Base-by-base conservation (phyloP, 2,888 invertebrate genomes). In the Anticlea derivata region DNA sequence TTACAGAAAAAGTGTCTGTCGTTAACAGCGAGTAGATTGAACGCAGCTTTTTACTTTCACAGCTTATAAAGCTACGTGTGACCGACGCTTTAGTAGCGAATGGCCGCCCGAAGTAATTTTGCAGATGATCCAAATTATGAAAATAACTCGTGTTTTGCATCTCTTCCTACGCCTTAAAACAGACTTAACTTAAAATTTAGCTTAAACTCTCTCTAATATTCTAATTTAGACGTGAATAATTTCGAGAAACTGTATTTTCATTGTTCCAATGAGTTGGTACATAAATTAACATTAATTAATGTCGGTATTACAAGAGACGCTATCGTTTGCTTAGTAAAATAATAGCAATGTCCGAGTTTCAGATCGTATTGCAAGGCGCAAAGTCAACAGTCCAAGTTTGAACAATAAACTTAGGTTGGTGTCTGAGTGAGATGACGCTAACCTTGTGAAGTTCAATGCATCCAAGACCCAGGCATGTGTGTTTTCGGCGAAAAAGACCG, bases 231-330 rank as follows among this genome's bases (percentile, higher is more conserved):
- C 22, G 40, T 43, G 51, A 56, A 54, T 55, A 54, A 46, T 50
- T 52, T 44, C 5, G 27, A 39, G 50, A 48, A 48, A 55, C 35
- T 48, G 44, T 60, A 50, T 60, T 60, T 60, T 57, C 60, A 57
- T 48, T 57, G 57, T 57, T 51, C 35, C 50, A 55, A 52, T 57
- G 60, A 52, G 52, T 54, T 56, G 31, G 33, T 50, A 48, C 60
- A 57, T 60, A 60, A 57, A 55, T 60, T 56, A 46, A 17, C 50
- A 47, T 60, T 48, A 45, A 51, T 54, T 60, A 13, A 11, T 47
- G 10, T 34, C n/a, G 13, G 5, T 1, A 5, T 23, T 7, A n/a
- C 12, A 10, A 13, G n/a, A n/a, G n/a, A n/a, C n/a, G 33, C 11
- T 13, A 20, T 8, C 29, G 13, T 39, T 45, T 35, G 44, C 29